Percentiles rank a stretch among this genome's conserved stretches.
Evolutionary conservation across 1,140 invertebrate genomes (phyloP).

Genomic region (Phortica variegata): DNA sequence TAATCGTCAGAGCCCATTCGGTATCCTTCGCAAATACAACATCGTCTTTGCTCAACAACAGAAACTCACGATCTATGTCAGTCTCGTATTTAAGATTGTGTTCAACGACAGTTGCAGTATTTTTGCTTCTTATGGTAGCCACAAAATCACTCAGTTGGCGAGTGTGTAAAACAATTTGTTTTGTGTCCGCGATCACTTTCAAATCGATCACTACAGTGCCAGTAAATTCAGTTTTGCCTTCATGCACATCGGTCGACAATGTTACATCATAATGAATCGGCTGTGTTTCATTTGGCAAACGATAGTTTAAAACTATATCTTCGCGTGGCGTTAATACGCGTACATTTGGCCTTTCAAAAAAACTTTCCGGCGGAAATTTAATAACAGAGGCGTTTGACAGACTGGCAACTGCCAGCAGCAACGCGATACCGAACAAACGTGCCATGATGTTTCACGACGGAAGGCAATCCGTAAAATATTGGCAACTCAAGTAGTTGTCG

Average conservation of each 20-base stretch:
- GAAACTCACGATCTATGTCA: slow-evolving; percentile 37
- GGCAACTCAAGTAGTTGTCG: neutral
- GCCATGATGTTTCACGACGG: slow-evolving; percentile 26
- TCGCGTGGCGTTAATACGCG: slow-evolving; percentile 12
- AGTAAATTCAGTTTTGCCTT: slow-evolving; percentile 58
- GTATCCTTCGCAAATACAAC: slow-evolving; percentile 29
- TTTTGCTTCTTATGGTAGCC: slow-evolving; percentile 22
- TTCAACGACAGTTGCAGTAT: neutral
- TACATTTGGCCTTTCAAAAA: slow-evolving; percentile 30
- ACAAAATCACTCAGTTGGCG: slow-evolving; percentile 34
- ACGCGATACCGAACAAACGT: slow-evolving; percentile 19
- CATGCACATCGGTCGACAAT: slow-evolving; percentile 63
- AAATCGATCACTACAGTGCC: slow-evolving; percentile 64
- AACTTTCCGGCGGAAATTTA: slow-evolving; percentile 22
- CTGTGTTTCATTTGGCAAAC: slow-evolving; percentile 62
- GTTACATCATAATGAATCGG: slow-evolving; percentile 67
- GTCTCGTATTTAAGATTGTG: neutral
- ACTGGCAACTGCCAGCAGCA: slow-evolving; percentile 21
- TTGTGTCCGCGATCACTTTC: slow-evolving; percentile 34
- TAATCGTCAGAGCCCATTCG: slow-evolving; percentile 58
- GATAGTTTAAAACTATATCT: slow-evolving; percentile 52
- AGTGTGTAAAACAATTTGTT: slow-evolving; percentile 59
- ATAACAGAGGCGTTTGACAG: slow-evolving; percentile 29
- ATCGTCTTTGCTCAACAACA: slow-evolving; percentile 23
- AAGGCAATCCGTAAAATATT: slow-evolving; percentile 28